Evolutionary conservation across 2,888 invertebrate species (phyloP).

Genomic region (Harmothoe impar): DNA sequence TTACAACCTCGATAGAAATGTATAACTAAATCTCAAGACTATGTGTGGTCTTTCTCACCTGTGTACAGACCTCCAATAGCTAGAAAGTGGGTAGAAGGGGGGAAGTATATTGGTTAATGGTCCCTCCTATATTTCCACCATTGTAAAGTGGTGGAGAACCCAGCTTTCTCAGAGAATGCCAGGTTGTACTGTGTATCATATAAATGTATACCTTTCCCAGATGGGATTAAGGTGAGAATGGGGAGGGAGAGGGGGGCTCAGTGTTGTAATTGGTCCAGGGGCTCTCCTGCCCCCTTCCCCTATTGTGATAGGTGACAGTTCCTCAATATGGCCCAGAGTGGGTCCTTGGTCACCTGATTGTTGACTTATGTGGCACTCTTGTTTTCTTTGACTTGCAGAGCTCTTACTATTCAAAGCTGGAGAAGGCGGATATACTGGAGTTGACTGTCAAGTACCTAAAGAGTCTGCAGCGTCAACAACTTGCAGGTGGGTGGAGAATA

Average conservation of each 20-base stretch:
- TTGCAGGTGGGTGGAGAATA: slow-evolving; percentile 67
- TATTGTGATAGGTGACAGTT: slow-evolving; percentile 31
- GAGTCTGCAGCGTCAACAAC: slow-evolving; percentile 78
- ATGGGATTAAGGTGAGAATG: background rate
- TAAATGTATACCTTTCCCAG: too few relatives aligned
- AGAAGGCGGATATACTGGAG: slow-evolving; percentile 82
- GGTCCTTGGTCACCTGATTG: slow-evolving; percentile 24
- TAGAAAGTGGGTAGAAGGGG: too few relatives aligned
- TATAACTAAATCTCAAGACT: background rate
- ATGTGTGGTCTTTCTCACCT: background rate
- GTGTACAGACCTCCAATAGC: background rate
- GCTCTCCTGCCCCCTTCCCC: background rate
- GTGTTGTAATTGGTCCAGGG: background rate
- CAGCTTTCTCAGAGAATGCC: too few relatives aligned
- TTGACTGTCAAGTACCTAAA: slow-evolving; percentile 81
- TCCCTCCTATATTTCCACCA: too few relatives aligned
- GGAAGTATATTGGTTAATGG: too few relatives aligned
- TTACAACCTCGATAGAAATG: background rate
- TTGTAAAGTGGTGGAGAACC: too few relatives aligned
- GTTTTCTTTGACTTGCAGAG: slow-evolving; percentile 73
- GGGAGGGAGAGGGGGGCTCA: background rate
- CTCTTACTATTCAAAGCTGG: slow-evolving; percentile 81
- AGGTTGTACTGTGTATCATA: too few relatives aligned
- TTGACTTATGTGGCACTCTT: slow-evolving; percentile 56
- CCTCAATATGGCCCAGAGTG: slow-evolving; percentile 35